phyloP scores from a whole-genome alignment of 2,888 invertebrate genomes.

The Eupithecia insigniata region DNA sequence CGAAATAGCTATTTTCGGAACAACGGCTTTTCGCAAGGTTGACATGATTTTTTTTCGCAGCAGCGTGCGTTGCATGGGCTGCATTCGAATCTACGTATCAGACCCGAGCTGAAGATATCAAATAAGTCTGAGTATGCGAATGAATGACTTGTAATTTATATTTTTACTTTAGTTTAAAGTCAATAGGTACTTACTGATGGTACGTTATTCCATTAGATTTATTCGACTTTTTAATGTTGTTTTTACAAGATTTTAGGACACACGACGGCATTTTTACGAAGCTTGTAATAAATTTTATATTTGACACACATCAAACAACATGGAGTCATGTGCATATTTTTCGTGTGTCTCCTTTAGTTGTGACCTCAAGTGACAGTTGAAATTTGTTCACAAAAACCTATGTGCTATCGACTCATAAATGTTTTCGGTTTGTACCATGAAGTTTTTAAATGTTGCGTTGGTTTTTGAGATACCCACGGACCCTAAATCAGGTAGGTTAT shows the following conservation, averaged over 20 bases:
- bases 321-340: background rate
- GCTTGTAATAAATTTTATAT: constrained; percentile 8
- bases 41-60: too few relatives aligned
- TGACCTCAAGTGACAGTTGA: constrained; percentile 18
- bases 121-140: background rate
- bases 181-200: constrained; percentile 38
- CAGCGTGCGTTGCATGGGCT: too few relatives aligned
- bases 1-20: too few relatives aligned
- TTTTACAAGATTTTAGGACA: constrained; percentile 43
- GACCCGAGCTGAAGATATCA: background rate
- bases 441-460: constrained; percentile 20
- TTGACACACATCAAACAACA: constrained; percentile 24
- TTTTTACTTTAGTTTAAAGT: background rate
- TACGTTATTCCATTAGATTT: constrained; percentile 42
- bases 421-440: constrained; percentile 20
- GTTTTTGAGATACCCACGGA: background rate
- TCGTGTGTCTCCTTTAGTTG: background rate
- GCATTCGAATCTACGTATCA: too few relatives aligned
- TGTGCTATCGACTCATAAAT: constrained; percentile 19
- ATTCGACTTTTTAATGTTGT: constrained; percentile 41
- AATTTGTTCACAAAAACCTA: constrained; percentile 5
- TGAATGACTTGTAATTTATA: background rate
- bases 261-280: constrained; percentile 41
- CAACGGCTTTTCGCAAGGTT: too few relatives aligned
- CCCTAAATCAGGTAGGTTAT: background rate